Base-by-base conservation (phyloP, 2,113 vertebrate species). In the Tetrax tetrax region DNA sequence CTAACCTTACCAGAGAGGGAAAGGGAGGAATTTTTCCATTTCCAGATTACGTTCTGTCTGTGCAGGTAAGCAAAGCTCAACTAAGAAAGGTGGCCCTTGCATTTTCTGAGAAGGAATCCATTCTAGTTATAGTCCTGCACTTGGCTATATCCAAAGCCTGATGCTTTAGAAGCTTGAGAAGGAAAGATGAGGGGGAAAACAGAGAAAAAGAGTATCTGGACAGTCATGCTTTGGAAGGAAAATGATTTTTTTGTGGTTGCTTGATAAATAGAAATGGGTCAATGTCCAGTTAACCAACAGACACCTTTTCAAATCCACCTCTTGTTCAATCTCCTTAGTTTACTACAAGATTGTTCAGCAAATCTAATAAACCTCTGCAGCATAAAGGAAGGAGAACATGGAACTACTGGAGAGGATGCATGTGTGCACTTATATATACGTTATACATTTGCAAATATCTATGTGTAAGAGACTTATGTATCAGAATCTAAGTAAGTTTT, bases 61-160 rank as follows among this genome's bases (percentile, higher is more conserved):
- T 14, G 18, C 38, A 31, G n/a, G 43, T 31, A 43, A 65, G 20
- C 31, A 89, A 77, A 35, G 12, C 6, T 35, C 5, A 60, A 27
- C 14, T 37, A n/a, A 71, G 35, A 66, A 65, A 45, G 4, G 18
- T 56, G 38, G 14, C 33, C 3, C 4, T 38, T 81, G 23, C 6
- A 20, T 45, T 48, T 60, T 65, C 35, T 29, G 17, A 66, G 45
- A 43, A 83, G 16, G 11, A 89, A 50, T 50, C 29, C 10, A 21
- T 60, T 71, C 20, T 50, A 56, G 14, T 35, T 66, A 38, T 1
- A 1, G 17, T 71, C 16, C 16, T 50, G 27, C 1, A 0, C 7
- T 28, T 60, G 57, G 4, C 21, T 84, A 19, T 70, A 24, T 53
- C 45, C 8, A 47, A 89, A 65, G 18, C 7, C 14, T 80, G 51